Percentiles rank a stretch among this genome's conserved stretches.
Conservation (phyloP, 1,140 invertebrate species). For the Meloidogyne hapla region DNA sequence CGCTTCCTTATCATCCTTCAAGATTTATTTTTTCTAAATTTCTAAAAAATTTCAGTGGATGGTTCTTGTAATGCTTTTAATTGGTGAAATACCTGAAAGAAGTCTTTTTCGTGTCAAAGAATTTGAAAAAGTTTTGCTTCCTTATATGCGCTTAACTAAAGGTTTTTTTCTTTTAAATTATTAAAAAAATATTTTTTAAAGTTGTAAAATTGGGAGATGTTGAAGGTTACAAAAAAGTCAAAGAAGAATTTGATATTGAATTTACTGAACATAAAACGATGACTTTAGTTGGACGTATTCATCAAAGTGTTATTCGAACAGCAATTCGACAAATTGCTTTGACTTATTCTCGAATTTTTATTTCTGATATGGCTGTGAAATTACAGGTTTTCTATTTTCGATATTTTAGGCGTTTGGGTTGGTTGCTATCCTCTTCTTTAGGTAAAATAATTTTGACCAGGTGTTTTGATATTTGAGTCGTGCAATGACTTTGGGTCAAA, state of each 20-base stretch:
- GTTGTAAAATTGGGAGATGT: conserved; percentile 92
- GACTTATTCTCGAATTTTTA: conserved; percentile 92
- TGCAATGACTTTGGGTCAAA: too few relatives aligned
- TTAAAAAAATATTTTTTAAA: conserved; percentile 52
- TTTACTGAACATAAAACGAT: conserved; percentile 59
- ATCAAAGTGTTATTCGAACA: conserved; percentile 99
- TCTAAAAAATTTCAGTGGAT: conserved; percentile 85
- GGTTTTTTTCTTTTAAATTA: conserved; percentile 12
- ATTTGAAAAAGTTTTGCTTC: conserved; percentile 2
- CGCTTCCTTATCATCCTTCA: too few relatives aligned
- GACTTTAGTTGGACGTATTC: conserved; percentile 69
- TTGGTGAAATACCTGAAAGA: conserved; percentile 9
- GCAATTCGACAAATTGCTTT: conserved; percentile 92
- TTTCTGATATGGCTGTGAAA: conserved; percentile 88
- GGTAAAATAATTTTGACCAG: too few relatives aligned
- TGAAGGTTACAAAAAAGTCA: conserved; percentile 85
- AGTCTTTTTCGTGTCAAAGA: background rate
- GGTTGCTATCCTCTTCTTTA: too few relatives aligned
- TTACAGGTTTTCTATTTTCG: conserved; percentile 69
- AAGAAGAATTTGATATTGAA: conserved; percentile 72
- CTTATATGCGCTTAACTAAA: background rate
- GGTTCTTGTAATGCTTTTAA: conserved; percentile 65
- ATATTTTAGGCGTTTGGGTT: too few relatives aligned
- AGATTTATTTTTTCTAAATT: background rate
- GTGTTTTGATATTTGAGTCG: too few relatives aligned